Conservation (phyloP, 2,888 invertebrate genomes). For the Drosophila lutescens region DNA sequence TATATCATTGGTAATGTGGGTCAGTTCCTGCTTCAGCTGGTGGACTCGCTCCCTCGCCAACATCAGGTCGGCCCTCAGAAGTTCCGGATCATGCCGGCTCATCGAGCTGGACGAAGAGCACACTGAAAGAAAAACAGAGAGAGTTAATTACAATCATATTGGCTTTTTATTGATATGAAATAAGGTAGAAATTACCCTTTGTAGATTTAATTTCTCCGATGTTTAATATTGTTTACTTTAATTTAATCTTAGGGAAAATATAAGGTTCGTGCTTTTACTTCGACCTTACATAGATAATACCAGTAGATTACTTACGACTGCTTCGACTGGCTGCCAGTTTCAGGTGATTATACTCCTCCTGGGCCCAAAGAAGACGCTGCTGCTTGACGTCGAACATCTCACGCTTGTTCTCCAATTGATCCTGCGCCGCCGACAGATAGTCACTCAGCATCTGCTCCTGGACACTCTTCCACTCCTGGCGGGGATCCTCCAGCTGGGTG, state of each 20-base stretch:
- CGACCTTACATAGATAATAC: not conserved
- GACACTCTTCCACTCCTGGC: slow-evolving; percentile 97
- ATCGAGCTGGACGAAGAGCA: slow-evolving; percentile 95
- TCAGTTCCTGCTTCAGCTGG: slow-evolving; percentile 93
- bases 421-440: slow-evolving; percentile 97
- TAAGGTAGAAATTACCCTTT: no score
- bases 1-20: slow-evolving; percentile 96
- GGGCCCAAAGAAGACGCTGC: slow-evolving; percentile 95
- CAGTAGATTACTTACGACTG: slow-evolving; percentile 89
- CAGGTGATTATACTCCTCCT: slow-evolving; percentile 97
- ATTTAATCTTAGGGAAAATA: no score
- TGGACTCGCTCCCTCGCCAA: slow-evolving; percentile 95
- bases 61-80: slow-evolving; percentile 95
- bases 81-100: slow-evolving; percentile 97
- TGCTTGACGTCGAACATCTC: slow-evolving; percentile 98
- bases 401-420: slow-evolving; percentile 97
- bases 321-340: slow-evolving; percentile 94
- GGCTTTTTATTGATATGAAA: no score
- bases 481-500: slow-evolving; percentile 98
- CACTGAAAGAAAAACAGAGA: slow-evolving; percentile 85
- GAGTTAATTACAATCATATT: no score
- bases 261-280: no score
- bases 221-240: no score
- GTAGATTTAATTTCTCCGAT: no score
- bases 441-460: slow-evolving; percentile 99